Evolutionary conservation across 2,888 invertebrate genomes (phyloP), one percentile per base, ranked within the genome.

Genomic region (Mamestra brassicae): DNA sequence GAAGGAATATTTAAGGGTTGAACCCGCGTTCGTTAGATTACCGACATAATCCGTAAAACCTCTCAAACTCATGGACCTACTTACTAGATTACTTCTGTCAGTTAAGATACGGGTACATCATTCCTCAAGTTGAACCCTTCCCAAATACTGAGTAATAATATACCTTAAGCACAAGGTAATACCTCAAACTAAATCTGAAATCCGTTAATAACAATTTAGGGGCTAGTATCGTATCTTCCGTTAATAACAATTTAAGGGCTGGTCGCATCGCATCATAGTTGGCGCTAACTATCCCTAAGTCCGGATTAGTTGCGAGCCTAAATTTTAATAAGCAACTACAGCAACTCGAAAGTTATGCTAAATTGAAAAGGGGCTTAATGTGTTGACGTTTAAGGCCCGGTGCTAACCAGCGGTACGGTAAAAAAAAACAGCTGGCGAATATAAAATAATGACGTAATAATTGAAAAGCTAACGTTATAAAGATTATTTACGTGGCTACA

Each of bases 341-440:
- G 86, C 70, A 88, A 90, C 90, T 92, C 91, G 57, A 93, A 94
- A 94, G 92, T 94, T 94, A 89, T 89, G 88, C 85, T 90, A 88
- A 92, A 93, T 91, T 92, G 90, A 90, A 89, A 87, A 85, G 84
- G 70, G 76, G 80, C 89, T 91, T 91, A 92, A 89, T 89, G 83
- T 87, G 86, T 86, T 85, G 84, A 86, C 79, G 88, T 88, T 72
- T 58, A 80, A 80, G 7, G 50, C 15, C 11, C 0, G 4, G 8
- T 10, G 2, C n/a, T 1, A 38, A 71, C 54, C 71, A 4, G 38
- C 1, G 26, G 26, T 26, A 26, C 26, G 26, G 26, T 26, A 26
- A 26, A 26, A 26, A 26, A 26, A 26, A 1, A 1, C 26, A 26
- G 26, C 1, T 26, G 26, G 26, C 26, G 26, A 26, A 26, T 26